Base-by-base conservation (phyloP, 2,888 invertebrate species). In the Drosophila mayaguana region DNA sequence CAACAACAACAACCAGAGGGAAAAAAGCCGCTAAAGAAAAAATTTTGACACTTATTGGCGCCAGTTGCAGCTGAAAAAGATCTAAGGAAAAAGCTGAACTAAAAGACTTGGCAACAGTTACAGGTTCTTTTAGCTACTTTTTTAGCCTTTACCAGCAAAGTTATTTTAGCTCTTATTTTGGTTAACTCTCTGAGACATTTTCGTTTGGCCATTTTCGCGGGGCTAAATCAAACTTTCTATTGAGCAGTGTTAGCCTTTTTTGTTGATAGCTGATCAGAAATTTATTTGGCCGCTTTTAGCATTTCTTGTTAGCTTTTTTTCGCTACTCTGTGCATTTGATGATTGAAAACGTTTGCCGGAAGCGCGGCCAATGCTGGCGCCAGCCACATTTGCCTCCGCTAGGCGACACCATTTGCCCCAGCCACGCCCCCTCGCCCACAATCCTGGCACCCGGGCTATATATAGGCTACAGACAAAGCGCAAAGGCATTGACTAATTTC, bases 31-130 rank as follows among this genome's bases (percentile, higher is more conserved):
- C 50, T 50, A 50, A 25, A 45, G 34, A 71, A 82, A 67, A 83
- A 86, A 74, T 68, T 68, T 88, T 88, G 87, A 88, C 87, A 88
- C 83, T 88, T 88, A 87, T 76, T 90, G 90, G 89, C 87, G 90
- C 89, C 89, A 75, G 42, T 56, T 22, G 63, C 69, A 72, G 43
- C 3, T 22, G 25, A 16, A n/a, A n/a, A 46, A 8, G 2, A 11
- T n/a, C 48, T n/a, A n/a, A 28, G 11, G 1, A 28, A 46, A 20
- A 20, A 16, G 46, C 46, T 48, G 11, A 48, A 28, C 45, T 22
- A 2, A 18, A 12, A 20, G 14, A 14, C 20, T 6, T 22, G 16
- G 8, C 28, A 48, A n/a, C 28, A 48, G 12, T 3, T 28, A n/a
- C 0, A 9, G 22, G 2, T 25, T 0, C 45, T 22, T 45, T 45